Evolutionary conservation across 2,888 invertebrate species (phyloP).

Genomic region (Pachliopta kotzebuea): DNA sequence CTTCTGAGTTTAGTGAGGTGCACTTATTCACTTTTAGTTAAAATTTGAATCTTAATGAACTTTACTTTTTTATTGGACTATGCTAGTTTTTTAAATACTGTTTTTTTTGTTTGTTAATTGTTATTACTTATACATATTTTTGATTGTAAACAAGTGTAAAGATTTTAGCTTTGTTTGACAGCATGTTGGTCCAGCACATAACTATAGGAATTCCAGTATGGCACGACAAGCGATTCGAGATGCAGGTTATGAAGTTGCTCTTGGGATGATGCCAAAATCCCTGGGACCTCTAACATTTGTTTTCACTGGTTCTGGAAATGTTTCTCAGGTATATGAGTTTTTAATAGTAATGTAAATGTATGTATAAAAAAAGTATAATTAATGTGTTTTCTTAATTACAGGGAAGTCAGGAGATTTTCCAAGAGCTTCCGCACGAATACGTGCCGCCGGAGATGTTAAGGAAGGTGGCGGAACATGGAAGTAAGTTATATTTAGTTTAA

Average conservation of each 20-base stretch:
- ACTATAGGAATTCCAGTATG: constrained; percentile 98
- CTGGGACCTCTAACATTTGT: constrained; percentile 98
- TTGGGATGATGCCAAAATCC: constrained; percentile 98
- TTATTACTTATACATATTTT: too few relatives aligned
- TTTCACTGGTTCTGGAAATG: constrained; percentile 98
- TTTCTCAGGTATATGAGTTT: constrained; percentile 84
- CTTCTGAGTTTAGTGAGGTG: background rate
- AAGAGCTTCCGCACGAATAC: constrained; percentile 98
- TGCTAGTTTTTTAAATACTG: too few relatives aligned
- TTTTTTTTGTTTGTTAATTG: too few relatives aligned
- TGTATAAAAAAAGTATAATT: background rate
- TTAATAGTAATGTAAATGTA: background rate
- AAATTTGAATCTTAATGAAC: too few relatives aligned
- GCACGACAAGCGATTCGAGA: constrained; percentile 98
- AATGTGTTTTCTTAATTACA: constrained; percentile 43
- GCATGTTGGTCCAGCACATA: constrained; percentile 99
- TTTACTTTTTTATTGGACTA: too few relatives aligned
- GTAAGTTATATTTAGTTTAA: constrained; percentile 75
- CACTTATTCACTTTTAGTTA: too few relatives aligned
- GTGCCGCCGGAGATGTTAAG: constrained; percentile 96
- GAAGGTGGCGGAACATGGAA: constrained; percentile 98
- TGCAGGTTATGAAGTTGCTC: constrained; percentile 98
- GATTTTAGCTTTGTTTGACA: constrained; percentile 42
- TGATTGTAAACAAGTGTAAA: too few relatives aligned
- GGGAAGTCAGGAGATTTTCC: constrained; percentile 95